A percentile compares a stretch with the other conserved stretches of the same genome.
Conservation (phyloP, 2,888 invertebrate species). For the Nemurella pictetii region DNA sequence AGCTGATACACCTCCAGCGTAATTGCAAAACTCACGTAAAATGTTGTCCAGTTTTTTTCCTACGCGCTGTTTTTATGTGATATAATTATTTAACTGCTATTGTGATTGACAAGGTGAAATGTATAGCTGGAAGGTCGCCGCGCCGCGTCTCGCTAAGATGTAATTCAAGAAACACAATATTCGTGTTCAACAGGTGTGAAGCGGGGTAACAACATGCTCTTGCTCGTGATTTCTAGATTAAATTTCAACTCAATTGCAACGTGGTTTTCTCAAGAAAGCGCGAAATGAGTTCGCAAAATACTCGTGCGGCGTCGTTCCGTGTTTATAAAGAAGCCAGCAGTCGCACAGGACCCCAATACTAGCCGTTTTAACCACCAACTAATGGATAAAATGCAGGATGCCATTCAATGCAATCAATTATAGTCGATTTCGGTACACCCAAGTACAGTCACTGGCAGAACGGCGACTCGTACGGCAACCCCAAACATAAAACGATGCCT, state of each 20-base stretch:
- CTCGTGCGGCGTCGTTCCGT: not conserved
- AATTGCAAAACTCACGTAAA: not conserved
- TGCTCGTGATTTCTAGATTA: not conserved
- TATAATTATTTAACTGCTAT: not conserved
- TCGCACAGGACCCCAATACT: not conserved
- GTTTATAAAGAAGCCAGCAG: not conserved
- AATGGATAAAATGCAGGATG: not conserved
- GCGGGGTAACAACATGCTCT: not conserved
- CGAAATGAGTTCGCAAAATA: not conserved
- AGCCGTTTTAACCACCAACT: not conserved
- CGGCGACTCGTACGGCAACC: not conserved
- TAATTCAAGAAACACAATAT: not conserved
- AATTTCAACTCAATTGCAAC: not conserved
- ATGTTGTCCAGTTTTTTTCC: not conserved
- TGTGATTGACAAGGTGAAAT: slow-evolving; percentile 12
- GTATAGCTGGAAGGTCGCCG: not conserved
- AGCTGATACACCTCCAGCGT: slow-evolving; percentile 17
- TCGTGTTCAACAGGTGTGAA: not conserved
- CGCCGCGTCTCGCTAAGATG: not conserved
- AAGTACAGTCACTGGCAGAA: not conserved
- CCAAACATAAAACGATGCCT: not conserved
- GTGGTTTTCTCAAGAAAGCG: not conserved
- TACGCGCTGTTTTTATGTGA: not conserved
- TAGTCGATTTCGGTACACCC: not conserved
- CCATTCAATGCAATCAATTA: not conserved